Percentiles rank a stretch among this genome's conserved stretches.
Evolutionary conservation across 1,140 invertebrate genomes (phyloP).

Genomic region (Centruroides sculpturatus): DNA sequence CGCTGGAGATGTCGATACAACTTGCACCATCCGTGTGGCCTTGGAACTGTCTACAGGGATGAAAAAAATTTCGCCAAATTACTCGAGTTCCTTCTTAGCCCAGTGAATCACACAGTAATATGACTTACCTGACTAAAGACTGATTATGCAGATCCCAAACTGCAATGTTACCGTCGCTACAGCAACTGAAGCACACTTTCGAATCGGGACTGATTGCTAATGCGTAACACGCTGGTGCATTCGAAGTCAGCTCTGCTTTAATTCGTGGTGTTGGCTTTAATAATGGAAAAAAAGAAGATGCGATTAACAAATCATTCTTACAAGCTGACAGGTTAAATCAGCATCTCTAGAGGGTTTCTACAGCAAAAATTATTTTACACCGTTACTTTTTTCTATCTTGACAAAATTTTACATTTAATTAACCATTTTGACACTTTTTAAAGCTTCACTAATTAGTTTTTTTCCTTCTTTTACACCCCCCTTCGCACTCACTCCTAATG

Average conservation of each 20-base stretch:
- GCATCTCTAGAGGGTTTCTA: too few species aligned
- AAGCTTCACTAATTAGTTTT: too few species aligned
- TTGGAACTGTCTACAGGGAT: slow-evolving; percentile 61
- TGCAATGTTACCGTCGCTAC: slow-evolving; percentile 91
- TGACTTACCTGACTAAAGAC: slow-evolving; percentile 47
- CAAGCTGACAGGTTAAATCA: too few species aligned
- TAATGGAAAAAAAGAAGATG: slow-evolving; percentile 4
- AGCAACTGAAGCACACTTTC: slow-evolving; percentile 92
- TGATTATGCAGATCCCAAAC: slow-evolving; percentile 93
- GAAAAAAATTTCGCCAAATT: not conserved
- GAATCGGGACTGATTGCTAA: slow-evolving; percentile 91
- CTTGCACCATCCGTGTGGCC: slow-evolving; percentile 94
- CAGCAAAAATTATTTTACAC: too few species aligned
- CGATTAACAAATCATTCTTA: too few species aligned
- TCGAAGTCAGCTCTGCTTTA: slow-evolving; percentile 80
- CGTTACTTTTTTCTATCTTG: too few species aligned
- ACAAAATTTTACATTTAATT: too few species aligned
- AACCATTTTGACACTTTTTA: too few species aligned
- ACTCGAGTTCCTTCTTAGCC: too few species aligned
- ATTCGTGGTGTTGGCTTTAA: slow-evolving; percentile 51
- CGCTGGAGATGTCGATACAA: slow-evolving; percentile 92
- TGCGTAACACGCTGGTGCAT: slow-evolving; percentile 93
- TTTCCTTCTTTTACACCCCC: too few species aligned
- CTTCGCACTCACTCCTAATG: too few species aligned
- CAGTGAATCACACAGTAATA: too few species aligned